Base-by-base conservation (phyloP, 2,113 vertebrate species). In the Columba livia region DNA sequence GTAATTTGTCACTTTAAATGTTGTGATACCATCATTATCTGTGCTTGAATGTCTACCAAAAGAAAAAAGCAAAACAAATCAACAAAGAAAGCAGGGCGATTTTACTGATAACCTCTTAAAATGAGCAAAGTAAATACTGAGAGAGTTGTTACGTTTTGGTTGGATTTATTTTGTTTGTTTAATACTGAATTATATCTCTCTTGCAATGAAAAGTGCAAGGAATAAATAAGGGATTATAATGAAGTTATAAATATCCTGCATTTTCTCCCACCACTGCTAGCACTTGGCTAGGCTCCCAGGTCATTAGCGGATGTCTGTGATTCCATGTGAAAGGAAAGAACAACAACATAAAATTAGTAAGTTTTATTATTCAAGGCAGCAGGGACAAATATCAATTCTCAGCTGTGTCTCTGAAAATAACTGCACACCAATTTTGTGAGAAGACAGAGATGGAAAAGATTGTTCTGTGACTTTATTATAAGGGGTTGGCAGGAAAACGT, bases 221-320 rank as follows among this genome's bases (percentile, higher is more conserved):
- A 93, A 82, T 50, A 94, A 95, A 82, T 26, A 72, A 47, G 3
- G 18, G 71, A 73, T 64, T 78, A 78, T 78, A 94, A 94, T 73
- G 85, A 95, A 95, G 89, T 85, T 96, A 95, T 91, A 94, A 96
- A 96, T 97, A 93, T 71, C 74, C 81, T 62, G 42, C 66, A 70
- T 85, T 85, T 93, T 96, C 79, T 85, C 81, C 67, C 58, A 85
- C 54, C 4, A 2, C 67, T 6, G 17, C 87, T 82, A 78, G 71
- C 67, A 88, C 60, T 93, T 97, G 96, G 95, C 96, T 79, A 54
- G 48, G 36, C 85, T 94, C 91, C 95, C 91, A 96, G 85, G 79
- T 80, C 87, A 96, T 95, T 87, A 94, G 89, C 0, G 2, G 81
- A 97, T 89, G 94, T 96, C 94, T 94, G 53, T 56, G 67, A 90